Base-by-base conservation (phyloP, 1,140 invertebrate genomes). In the Calephelis virginiensis region DNA sequence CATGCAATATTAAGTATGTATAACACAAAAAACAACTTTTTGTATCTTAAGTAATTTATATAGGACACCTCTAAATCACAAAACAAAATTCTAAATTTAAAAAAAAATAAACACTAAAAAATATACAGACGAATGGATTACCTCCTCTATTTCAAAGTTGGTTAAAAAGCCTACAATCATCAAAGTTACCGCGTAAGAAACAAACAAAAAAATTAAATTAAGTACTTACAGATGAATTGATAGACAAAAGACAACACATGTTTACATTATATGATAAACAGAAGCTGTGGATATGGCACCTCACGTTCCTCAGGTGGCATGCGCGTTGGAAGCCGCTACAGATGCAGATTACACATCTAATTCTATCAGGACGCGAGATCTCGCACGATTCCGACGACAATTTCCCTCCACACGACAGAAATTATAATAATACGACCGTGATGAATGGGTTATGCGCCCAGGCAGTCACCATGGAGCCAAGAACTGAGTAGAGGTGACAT, bases 381-480 rank as follows among this genome's bases (percentile, higher is more conserved):
- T 82, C 68, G 79, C 81, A 86, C 82, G 80, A 85, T 74, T 65
- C 69, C 69, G 61, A 60, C 74, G 73, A 74, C 66, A 71, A 63
- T 68, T 61, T 56, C 63, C 73, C 64, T 71, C 72, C 77, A 70
- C 71, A 78, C 76, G 74, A 81, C 72, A 69, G 71, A 82, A 82
- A 84, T 85, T 85, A 82, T 84, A 85, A 82, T 85, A 84, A 83
- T 76, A 76, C 79, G 70, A 73, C 73, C 68, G 71, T 75, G 77
- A 83, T 73, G 77, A 79, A 83, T 79, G 80, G 75, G 71, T 47
- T 78, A 81, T 83, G 76, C 72, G 40, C 45, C 66, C 68, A 59
- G 60, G 14, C 64, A 64, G 63, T 74, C 79, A 78, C 80, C 80
- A 86, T 80, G 75, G 75, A 12, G 40, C 38, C 8, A 38, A 13